Evolutionary conservation across 64 coral and sea anemone genomes (phyloP).

Genomic region (Stichodactyla helianthus): DNA sequence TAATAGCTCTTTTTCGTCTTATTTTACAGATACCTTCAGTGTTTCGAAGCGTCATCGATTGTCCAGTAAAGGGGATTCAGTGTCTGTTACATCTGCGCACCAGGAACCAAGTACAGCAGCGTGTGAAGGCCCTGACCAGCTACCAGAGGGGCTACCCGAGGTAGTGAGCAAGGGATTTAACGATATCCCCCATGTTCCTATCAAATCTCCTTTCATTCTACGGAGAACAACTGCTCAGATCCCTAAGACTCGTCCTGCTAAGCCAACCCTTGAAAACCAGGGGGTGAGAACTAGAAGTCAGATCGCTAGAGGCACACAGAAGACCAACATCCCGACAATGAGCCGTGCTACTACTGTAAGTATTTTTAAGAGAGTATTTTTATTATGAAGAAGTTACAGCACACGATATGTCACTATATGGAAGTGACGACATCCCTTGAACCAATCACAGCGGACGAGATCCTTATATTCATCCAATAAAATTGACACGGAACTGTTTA

Average conservation of each 20-base stretch:
- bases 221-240: constrained; percentile 44
- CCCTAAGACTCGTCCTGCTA: not conserved
- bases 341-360: not conserved
- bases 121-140: not conserved
- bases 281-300: not conserved
- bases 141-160: constrained; percentile 47
- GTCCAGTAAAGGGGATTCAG: constrained; percentile 18
- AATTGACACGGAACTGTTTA: too few species aligned
- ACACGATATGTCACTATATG: too few species aligned
- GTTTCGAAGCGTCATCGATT: constrained; percentile 46
- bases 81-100: not conserved
- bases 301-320: not conserved
- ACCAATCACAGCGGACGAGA: too few species aligned
- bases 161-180: constrained; percentile 64
- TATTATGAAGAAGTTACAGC: too few species aligned
- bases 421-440: too few species aligned
- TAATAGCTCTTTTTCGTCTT: not conserved
- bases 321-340: not conserved
- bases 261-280: not conserved
- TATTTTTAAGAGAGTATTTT: not conserved
- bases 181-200: constrained; percentile 48
- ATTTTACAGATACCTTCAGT: not conserved
- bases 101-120: not conserved
- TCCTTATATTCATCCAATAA: too few species aligned
- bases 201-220: constrained; percentile 63